Evolutionary conservation across 2,113 vertebrate genomes (phyloP).

Genomic region (Crypturellus undulatus): DNA sequence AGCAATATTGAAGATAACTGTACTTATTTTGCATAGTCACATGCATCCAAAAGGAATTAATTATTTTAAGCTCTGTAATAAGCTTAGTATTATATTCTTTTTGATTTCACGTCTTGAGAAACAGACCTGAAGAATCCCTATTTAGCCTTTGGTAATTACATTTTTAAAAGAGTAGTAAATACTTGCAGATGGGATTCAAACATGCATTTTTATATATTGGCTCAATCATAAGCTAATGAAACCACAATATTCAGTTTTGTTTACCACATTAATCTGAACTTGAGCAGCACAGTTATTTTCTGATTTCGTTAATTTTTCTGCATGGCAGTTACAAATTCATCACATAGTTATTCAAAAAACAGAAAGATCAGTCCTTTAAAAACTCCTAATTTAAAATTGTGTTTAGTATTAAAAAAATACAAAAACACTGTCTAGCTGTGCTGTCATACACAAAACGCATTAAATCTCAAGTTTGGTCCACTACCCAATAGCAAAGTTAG

Average conservation of each 20-base stretch:
- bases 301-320: neutral
- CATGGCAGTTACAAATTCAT: constrained; percentile 21
- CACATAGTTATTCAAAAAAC: neutral
- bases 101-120: neutral
- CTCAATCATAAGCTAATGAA: constrained; percentile 8
- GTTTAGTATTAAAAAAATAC: neutral
- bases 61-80: neutral
- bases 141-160: neutral
- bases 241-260: neutral
- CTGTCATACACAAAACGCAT: neutral
- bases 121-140: neutral
- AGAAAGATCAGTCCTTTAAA: neutral
- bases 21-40: neutral
- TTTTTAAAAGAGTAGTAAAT: constrained; percentile 1
- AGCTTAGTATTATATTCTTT: neutral
- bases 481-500: neutral
- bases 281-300: neutral
- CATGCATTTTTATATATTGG: neutral
- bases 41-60: neutral
- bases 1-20: neutral
- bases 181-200: constrained; percentile 4
- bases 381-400: constrained; percentile 21
- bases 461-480: neutral
- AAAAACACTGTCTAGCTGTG: neutral
- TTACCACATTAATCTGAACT: neutral